Conservation (phyloP, 2,888 invertebrate genomes). For the Drosophila birchii region DNA sequence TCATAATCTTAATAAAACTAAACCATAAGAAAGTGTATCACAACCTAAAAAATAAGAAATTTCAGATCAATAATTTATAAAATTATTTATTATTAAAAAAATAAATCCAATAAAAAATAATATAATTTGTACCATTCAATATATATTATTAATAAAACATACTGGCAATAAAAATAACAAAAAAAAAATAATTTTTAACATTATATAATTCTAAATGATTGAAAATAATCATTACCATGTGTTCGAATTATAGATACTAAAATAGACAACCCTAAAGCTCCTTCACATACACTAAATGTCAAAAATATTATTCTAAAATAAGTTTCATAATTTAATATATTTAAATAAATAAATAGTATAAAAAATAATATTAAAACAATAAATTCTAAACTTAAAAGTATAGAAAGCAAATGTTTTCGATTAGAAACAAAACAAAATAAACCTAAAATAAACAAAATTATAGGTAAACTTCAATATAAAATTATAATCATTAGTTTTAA, state of each 20-base stretch:
- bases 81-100: conserved; percentile 83
- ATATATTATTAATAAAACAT: conserved; percentile 86
- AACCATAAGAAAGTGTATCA: conserved; percentile 82
- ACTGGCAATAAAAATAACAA: conserved; percentile 85
- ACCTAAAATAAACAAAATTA: conserved; percentile 86
- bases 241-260: conserved; percentile 86
- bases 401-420: conserved; percentile 87
- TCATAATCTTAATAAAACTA: conserved; percentile 87
- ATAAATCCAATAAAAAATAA: conserved; percentile 86
- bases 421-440: conserved; percentile 86
- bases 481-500: conserved; percentile 87
- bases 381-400: conserved; percentile 87
- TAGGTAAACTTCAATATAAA: conserved; percentile 84
- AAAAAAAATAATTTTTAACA: conserved; percentile 87
- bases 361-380: conserved; percentile 87
- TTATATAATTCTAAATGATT: conserved; percentile 87
- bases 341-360: conserved; percentile 85
- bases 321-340: conserved; percentile 85
- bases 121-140: conserved; percentile 86
- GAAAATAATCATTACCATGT: conserved; percentile 88
- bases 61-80: conserved; percentile 24
- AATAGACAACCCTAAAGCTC: conserved; percentile 87
- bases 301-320: conserved; percentile 88
- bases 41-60: conserved; percentile 31
- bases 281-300: conserved; percentile 88